Evolutionary conservation across 35 echinoderm and acorn worm genomes (phyloP).

Genomic region (Apostichopus californicus): DNA sequence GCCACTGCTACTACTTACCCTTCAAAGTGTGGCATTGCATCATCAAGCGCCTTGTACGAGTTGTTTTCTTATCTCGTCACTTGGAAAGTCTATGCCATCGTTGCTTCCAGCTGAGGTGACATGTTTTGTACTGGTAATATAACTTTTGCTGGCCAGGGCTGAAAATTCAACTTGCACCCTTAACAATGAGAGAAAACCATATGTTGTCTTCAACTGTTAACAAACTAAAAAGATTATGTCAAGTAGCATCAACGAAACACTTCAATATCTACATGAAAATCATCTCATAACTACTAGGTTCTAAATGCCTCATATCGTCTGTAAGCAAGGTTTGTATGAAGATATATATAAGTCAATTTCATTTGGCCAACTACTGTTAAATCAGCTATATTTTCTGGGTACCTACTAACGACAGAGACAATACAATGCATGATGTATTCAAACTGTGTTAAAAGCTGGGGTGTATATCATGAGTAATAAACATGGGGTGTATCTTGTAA

Average conservation of each 20-base stretch:
- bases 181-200: neutral
- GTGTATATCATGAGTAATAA: no score
- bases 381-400: no score
- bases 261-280: neutral
- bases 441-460: no score
- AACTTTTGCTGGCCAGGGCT: conserved; percentile 29
- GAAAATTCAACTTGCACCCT: conserved; percentile 31
- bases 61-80: conserved; percentile 13
- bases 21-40: conserved; percentile 22
- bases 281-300: no score
- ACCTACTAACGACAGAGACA: no score
- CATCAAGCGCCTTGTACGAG: conserved; percentile 30
- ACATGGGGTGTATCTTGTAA: no score
- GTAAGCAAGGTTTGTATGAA: no score
- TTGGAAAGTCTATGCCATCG: conserved; percentile 14
- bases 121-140: conserved; percentile 29
- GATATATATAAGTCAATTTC: no score
- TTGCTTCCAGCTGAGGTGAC: conserved; percentile 36
- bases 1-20: conserved; percentile 21
- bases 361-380: no score
- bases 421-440: no score
- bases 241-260: neutral
- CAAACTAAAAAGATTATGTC: neutral
- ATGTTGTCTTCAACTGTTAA: neutral
- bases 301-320: no score